These are phyloP conservation scores for Brachionus sp. DNA, from an alignment of 1,140 invertebrate genomes.

Conservation along the genomic window DNA sequence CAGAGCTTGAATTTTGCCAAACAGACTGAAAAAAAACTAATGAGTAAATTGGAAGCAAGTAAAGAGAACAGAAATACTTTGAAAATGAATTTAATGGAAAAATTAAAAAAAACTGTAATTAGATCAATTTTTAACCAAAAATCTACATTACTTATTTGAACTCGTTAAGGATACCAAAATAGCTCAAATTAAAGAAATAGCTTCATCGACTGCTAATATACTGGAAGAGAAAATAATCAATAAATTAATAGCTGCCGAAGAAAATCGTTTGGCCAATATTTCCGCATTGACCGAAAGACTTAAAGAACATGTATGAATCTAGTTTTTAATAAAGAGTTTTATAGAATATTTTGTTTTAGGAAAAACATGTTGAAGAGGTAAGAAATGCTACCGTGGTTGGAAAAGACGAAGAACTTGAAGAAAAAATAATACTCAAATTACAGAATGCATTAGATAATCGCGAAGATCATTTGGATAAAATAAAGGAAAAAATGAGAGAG, in stretches of 20 bases:
- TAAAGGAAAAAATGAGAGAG: conserved; percentile 43
- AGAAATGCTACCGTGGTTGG: neutral
- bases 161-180: conserved; percentile 14
- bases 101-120: conserved; percentile 30
- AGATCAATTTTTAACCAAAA: neutral
- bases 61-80: conserved; percentile 19
- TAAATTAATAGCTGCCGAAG: conserved; percentile 32
- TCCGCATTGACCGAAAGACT: conserved; percentile 1
- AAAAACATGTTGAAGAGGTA: conserved; percentile 40
- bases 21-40: conserved; percentile 33
- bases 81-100: conserved; percentile 33
- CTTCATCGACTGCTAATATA: neutral
- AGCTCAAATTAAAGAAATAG: conserved; percentile 29
- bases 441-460: conserved; percentile 11
- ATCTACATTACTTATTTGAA: neutral
- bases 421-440: conserved; percentile 14
- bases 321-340: no score
- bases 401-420: conserved; percentile 36
- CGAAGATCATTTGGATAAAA: conserved; percentile 32
- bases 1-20: conserved; percentile 6
- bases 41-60: conserved; percentile 24
- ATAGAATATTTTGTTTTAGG: neutral
- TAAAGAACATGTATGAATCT: conserved; percentile 34
- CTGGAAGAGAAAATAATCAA: conserved; percentile 43
- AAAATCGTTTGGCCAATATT: conserved; percentile 36